Conservation (phyloP, 35 echinoderm and acorn worm genomes). For the Holothuria glaberrima region DNA sequence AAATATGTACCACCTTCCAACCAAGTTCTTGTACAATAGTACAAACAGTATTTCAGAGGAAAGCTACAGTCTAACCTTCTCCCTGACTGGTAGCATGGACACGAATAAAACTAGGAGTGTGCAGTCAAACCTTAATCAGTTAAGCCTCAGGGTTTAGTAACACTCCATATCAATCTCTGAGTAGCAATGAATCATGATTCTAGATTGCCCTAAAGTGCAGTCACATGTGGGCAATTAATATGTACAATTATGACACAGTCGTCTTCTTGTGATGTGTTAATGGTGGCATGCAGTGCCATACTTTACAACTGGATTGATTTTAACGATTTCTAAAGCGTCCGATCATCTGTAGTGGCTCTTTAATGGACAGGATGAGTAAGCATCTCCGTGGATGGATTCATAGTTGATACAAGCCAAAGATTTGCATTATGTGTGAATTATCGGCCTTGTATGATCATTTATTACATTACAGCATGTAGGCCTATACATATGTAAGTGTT, state of each 20-base stretch:
- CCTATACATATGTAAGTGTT: too few relatives aligned
- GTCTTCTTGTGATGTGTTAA: constrained; percentile 17
- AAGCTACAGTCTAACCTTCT: too few relatives aligned
- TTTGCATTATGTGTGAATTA: too few relatives aligned
- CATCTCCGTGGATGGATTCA: neutral
- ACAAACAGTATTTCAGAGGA: too few relatives aligned
- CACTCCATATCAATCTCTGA: constrained; percentile 42
- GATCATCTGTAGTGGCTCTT: constrained; percentile 9
- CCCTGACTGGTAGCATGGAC: too few relatives aligned
- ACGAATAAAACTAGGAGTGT: too few relatives aligned
- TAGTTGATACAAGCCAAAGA: too few relatives aligned
- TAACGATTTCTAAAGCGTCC: constrained; percentile 26
- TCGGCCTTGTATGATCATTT: too few relatives aligned
- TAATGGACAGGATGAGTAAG: constrained; percentile 37
- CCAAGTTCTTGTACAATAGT: too few relatives aligned
- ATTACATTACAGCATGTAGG: too few relatives aligned
- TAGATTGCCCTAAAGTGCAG: constrained; percentile 46
- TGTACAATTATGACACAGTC: constrained; percentile 35
- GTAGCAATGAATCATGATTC: constrained; percentile 40
- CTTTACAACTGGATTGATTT: constrained; percentile 32
- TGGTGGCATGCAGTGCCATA: neutral
- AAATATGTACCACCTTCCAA: too few relatives aligned
- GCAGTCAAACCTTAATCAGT: neutral
- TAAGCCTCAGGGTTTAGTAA: constrained; percentile 44
- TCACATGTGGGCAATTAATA: constrained; percentile 45